These are phyloP conservation scores for Morelia viridis DNA, from an alignment of 2,797 vertebrate genomes.

Conservation along the genomic window DNA sequence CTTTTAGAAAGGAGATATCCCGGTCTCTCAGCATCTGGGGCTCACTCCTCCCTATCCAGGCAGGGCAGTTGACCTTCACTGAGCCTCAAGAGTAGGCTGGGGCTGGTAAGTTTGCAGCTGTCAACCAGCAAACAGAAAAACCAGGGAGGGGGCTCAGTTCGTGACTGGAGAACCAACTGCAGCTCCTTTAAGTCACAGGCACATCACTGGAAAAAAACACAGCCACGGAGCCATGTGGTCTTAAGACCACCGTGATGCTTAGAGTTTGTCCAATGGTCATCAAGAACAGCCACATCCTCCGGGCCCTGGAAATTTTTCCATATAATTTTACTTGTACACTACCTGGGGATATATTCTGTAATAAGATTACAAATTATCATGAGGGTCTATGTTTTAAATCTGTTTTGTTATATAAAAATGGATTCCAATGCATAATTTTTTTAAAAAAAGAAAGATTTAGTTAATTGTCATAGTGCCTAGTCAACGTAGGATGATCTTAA, in stretches of 20 bases:
- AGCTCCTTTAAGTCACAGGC: background rate
- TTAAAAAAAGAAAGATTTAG: background rate
- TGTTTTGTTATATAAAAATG: constrained; percentile 17
- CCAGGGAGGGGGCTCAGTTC: background rate
- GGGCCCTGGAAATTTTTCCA: background rate
- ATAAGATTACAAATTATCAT: background rate
- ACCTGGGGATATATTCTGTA: background rate
- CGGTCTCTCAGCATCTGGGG: background rate
- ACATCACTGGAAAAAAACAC: background rate
- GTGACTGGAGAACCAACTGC: background rate
- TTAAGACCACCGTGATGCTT: background rate
- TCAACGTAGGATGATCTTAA: background rate
- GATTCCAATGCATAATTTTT: background rate
- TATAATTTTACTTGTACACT: background rate
- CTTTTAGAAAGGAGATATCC: background rate
- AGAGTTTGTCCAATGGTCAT: background rate
- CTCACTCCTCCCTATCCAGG: background rate
- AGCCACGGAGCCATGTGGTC: background rate
- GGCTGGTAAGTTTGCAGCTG: background rate
- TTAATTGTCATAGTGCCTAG: background rate
- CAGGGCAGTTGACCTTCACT: no score
- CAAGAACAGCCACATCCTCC: background rate
- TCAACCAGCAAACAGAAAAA: background rate
- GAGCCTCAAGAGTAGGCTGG: background rate
- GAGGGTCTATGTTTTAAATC: background rate